Evolutionary conservation across 2,113 vertebrate species (phyloP).

Genomic region (Psittacula cyanocephala): DNA sequence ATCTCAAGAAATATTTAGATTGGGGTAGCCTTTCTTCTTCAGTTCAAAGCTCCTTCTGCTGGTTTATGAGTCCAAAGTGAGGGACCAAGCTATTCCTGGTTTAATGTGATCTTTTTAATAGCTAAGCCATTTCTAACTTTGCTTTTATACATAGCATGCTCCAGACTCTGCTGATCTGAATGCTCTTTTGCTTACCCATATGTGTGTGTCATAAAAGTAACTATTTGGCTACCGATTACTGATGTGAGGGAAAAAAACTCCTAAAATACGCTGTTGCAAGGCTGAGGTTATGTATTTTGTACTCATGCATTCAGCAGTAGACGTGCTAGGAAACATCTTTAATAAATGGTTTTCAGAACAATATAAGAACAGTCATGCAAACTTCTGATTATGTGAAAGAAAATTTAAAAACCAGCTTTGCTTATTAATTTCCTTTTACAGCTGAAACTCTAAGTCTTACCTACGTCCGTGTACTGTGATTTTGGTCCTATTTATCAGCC

Average conservation of each 20-base stretch:
- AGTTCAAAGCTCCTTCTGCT: constrained; percentile 43
- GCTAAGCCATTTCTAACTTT: constrained; percentile 8
- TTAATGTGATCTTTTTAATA: constrained; percentile 26
- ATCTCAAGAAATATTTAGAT: constrained; percentile 8
- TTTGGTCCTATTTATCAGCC: neutral
- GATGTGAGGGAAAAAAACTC: neutral
- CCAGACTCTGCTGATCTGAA: neutral
- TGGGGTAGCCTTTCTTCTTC: constrained; percentile 13
- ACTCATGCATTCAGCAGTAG: neutral
- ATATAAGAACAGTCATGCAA: neutral
- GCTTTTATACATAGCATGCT: neutral
- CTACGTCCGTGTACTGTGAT: neutral
- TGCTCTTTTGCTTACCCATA: neutral
- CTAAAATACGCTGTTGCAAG: neutral
- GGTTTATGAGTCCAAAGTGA: constrained; percentile 33
- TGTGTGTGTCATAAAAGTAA: neutral
- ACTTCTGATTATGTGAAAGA: neutral
- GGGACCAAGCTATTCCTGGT: constrained; percentile 19
- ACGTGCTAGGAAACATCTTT: neutral
- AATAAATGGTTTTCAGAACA: neutral
- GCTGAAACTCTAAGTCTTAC: neutral
- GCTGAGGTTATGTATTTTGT: neutral
- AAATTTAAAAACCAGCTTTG: neutral
- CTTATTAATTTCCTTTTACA: neutral
- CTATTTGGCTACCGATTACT: neutral